A percentile compares a stretch with the other conserved stretches of the same genome.
Evolutionary conservation across 2,113 vertebrate species (phyloP).

Genomic region (Smithornis capensis): DNA sequence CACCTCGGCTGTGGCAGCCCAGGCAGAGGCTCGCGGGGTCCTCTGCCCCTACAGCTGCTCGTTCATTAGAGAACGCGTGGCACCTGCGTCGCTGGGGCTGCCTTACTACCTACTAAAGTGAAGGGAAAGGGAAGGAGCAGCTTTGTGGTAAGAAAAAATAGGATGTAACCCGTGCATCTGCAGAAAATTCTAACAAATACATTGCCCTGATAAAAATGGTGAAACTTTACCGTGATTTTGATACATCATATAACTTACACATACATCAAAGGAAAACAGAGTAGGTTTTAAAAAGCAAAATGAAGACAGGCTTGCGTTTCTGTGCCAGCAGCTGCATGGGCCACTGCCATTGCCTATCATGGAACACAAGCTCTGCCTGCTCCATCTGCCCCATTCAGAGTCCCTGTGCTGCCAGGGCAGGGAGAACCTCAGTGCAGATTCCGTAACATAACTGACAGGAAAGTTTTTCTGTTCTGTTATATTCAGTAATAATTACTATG

Average conservation of each 20-base stretch:
- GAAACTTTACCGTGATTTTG: background rate
- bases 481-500: background rate
- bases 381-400: background rate
- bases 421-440: background rate
- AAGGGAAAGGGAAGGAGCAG: background rate
- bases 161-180: accelerated
- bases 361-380: accelerated
- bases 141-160: background rate
- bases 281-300: background rate
- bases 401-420: background rate
- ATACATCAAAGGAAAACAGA: background rate
- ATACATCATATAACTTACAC: background rate
- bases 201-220: background rate
- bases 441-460: accelerated
- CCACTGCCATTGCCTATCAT: background rate
- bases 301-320: accelerated
- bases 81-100: background rate
- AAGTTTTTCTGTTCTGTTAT: accelerated
- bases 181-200: background rate
- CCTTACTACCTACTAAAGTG: accelerated
- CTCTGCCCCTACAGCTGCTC: background rate
- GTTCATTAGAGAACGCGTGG: accelerated
- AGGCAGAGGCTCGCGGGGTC: no score
- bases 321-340: background rate
- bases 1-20: background rate